These are phyloP conservation scores for Sinopyrophorus schimmeli DNA, from an alignment of 2,888 invertebrate species.

Conservation along the genomic window DNA sequence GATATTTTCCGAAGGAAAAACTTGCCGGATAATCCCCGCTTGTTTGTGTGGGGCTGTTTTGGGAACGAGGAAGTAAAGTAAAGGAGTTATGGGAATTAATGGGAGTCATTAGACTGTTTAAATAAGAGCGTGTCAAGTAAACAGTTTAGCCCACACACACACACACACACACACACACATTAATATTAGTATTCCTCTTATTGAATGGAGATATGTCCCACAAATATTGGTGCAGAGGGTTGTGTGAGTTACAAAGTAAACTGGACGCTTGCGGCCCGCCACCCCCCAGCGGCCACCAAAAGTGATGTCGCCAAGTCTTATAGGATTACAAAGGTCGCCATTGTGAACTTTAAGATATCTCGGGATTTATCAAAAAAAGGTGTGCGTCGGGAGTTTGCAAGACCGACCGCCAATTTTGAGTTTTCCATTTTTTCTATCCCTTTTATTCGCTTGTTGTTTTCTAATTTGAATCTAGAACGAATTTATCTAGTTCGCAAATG, in stretches of 20 bases:
- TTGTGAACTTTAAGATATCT: conserved; percentile 46
- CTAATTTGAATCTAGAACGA: conserved; percentile 10
- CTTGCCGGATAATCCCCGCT: no score
- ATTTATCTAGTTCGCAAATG: no score
- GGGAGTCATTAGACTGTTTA: conserved; percentile 22
- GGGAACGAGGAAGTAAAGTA: no score
- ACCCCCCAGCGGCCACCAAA: conserved; percentile 28
- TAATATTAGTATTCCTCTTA: conserved; percentile 32
- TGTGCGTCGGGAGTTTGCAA: no score
- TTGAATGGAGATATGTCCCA: conserved; percentile 30
- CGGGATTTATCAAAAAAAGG: conserved; percentile 44
- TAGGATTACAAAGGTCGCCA: conserved; percentile 44
- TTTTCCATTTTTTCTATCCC: no score
- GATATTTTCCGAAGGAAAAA: no score
- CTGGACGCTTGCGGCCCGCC: conserved; percentile 28
- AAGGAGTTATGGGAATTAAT: no score
- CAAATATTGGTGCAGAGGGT: conserved; percentile 33
- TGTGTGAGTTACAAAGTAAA: conserved; percentile 42
- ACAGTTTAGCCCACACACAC: conserved; percentile 23
- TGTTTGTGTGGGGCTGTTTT: no score
- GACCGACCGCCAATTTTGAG: conserved; percentile 32
- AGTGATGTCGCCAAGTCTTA: conserved; percentile 42
- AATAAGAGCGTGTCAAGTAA: conserved; percentile 15
- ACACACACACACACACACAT: no score
- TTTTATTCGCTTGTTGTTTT: conserved; percentile 23